These are phyloP conservation scores for Garrulus glandarius DNA, from an alignment of 2,797 vertebrate genomes.

Conservation along the genomic window DNA sequence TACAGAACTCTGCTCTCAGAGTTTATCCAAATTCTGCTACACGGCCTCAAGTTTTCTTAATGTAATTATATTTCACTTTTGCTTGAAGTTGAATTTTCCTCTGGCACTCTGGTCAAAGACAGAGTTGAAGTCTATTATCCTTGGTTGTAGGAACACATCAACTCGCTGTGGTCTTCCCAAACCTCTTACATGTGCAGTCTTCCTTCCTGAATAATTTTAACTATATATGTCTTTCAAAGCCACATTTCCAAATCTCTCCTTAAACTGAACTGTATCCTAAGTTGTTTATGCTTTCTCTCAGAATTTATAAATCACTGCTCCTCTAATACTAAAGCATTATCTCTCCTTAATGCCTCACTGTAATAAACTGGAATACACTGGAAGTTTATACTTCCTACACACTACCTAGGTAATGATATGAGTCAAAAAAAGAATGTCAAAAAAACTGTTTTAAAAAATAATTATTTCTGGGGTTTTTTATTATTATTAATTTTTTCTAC, in stretches of 20 bases:
- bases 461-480: neutral
- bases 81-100: neutral
- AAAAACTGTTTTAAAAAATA: neutral
- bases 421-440: neutral
- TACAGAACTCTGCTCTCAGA: neutral
- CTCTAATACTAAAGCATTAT: neutral
- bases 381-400: neutral
- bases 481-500: no score
- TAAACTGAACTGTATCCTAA: neutral
- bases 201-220: neutral
- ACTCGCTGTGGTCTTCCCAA: neutral
- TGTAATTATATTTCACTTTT: neutral
- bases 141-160: neutral
- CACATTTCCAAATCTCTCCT: neutral
- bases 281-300: neutral
- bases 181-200: neutral
- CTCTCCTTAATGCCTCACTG: neutral
- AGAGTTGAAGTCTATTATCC: neutral
- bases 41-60: neutral
- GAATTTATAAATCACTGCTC: neutral
- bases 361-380: neutral
- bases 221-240: neutral
- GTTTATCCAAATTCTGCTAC: neutral
- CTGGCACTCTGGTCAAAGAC: neutral
- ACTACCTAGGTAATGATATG: neutral